Evolutionary conservation across 2,113 vertebrate genomes (phyloP), one percentile per base, ranked within the genome.

Genomic region (Macaca nemestrina): DNA sequence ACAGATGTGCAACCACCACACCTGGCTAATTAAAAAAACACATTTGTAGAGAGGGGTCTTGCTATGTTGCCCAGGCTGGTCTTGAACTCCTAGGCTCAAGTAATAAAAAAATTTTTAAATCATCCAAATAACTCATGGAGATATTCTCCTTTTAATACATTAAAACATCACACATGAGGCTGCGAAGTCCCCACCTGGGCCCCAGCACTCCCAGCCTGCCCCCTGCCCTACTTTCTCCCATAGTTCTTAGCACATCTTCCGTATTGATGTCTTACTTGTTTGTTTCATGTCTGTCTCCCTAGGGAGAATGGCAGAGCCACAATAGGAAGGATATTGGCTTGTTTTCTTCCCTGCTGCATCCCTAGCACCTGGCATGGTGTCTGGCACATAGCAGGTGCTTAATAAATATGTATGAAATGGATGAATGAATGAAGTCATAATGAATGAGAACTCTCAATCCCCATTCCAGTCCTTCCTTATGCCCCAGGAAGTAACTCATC

Each of bases 191-290:
- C 40, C 52, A 38, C 57, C 25, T 10, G 0, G 9, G 17, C 76
- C 16, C n/a, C 61, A 14, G n/a, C n/a, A 20, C n/a, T 12, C 55
- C n/a, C 30, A 6, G 23, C 17, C 48, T 79, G 13, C 80, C 57
- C 43, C 16, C 25, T 0, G 55, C n/a, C n/a, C 52, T 17, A 13
- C 50, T 67, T 57, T 40, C 6, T 43, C 16, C 35, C 40, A 23
- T 35, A 30, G 57, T 68, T 12, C 20, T 45, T n/a, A n/a, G 38
- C 18, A 25, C 9, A 2, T 16, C 64, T 61, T 35, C 1, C 0
- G 22, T 20, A 30, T 3, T 18, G 43, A 48, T 9, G 27, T 14
- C 25, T 84, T 9, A 6, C 8, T 38, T 38, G 14, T 45, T 45
- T 5, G 64, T 61, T 81, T 72, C 93, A 57, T 57, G 38, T 45